phyloP scores from a whole-genome alignment of 2,888 invertebrate genomes.

The Acronicta aceris region DNA sequence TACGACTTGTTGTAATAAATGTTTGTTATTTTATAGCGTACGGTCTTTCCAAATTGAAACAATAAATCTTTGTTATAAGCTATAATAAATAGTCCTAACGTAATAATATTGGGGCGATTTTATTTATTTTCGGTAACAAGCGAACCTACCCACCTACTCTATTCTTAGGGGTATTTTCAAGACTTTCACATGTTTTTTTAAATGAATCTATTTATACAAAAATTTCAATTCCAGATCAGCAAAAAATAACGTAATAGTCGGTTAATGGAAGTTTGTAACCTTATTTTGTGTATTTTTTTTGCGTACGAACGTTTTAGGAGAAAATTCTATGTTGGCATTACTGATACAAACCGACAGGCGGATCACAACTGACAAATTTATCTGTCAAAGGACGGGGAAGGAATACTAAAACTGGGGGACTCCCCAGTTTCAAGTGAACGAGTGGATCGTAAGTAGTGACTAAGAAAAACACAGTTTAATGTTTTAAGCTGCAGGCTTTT shows the following conservation, averaged over 20 bases:
- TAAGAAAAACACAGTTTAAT: constrained; percentile 14
- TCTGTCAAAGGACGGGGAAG: constrained; percentile 48
- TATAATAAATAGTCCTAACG: constrained; percentile 46
- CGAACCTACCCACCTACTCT: constrained; percentile 15
- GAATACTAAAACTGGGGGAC: constrained; percentile 54
- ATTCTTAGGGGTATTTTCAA: constrained; percentile 19
- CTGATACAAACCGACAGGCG: constrained; percentile 45
- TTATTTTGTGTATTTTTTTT: constrained; percentile 49
- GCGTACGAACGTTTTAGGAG: constrained; percentile 51
- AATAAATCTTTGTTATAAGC: constrained; percentile 52
- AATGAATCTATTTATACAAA: too few species aligned
- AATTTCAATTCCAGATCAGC: constrained; percentile 9
- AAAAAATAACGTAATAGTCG: constrained; percentile 37
- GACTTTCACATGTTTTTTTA: constrained; percentile 24
- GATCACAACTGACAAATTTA: constrained; percentile 59
- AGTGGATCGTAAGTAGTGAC: constrained; percentile 10
- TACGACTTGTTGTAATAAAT: constrained; percentile 56
- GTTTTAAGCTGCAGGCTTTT: not conserved
- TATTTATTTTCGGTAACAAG: constrained; percentile 43
- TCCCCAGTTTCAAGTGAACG: constrained; percentile 14
- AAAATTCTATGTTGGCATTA: constrained; percentile 45
- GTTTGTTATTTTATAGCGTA: constrained; percentile 50
- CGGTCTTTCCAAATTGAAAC: constrained; percentile 50
- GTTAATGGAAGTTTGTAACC: constrained; percentile 51
- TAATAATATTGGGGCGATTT: constrained; percentile 44